Conservation (phyloP, 1,140 invertebrate species). For the Aphis gossypii region DNA sequence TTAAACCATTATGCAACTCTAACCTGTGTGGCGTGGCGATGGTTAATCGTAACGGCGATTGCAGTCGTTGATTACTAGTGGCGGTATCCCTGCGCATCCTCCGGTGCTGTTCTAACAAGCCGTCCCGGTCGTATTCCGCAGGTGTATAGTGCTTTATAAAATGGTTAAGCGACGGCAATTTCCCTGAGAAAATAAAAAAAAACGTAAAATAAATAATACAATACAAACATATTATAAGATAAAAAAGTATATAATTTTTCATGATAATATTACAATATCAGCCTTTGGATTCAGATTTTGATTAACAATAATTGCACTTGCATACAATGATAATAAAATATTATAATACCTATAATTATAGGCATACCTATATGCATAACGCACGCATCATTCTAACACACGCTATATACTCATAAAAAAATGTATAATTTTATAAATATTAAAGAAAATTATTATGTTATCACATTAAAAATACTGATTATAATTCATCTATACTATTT, state of each 20-base stretch:
- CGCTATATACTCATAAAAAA: not conserved
- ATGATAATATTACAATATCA: slow-evolving; percentile 13
- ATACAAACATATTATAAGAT: not conserved
- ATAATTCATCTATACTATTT: not conserved
- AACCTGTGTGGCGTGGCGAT: slow-evolving; percentile 67
- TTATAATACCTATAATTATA: not conserved
- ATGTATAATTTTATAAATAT: not conserved
- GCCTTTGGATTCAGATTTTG: not conserved
- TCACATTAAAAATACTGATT: not conserved
- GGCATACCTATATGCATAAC: not conserved
- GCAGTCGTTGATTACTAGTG: not conserved
- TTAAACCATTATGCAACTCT: not conserved
- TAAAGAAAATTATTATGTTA: not conserved
- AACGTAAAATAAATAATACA: not conserved
- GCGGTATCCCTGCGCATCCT: slow-evolving; percentile 62
- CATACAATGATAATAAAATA: not conserved
- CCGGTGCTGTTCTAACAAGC: slow-evolving; percentile 65
- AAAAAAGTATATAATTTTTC: not conserved
- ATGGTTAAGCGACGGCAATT: slow-evolving; percentile 63
- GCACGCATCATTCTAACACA: not conserved
- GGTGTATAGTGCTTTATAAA: slow-evolving; percentile 69
- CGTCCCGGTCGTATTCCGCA: slow-evolving; percentile 66
- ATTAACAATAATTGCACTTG: not conserved
- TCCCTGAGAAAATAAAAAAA: not conserved
- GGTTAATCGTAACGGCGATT: slow-evolving; percentile 63